phyloP scores from a whole-genome alignment of 2,113 vertebrate genomes.

The Pachycephala philippinensis region DNA sequence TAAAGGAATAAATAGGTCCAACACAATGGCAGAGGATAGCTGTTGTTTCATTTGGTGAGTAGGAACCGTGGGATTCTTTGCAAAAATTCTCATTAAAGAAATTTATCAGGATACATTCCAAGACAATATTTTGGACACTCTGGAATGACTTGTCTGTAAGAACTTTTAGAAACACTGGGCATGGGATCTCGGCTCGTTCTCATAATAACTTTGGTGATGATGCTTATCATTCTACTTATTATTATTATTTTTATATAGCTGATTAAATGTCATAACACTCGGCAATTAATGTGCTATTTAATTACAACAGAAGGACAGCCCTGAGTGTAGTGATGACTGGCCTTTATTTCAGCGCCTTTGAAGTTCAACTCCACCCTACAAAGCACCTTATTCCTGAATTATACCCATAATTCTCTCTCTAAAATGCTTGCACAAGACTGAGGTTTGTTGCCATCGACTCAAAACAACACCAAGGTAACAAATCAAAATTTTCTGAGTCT shows the following conservation, averaged over 20 bases:
- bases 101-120: not conserved
- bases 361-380: conserved; percentile 48
- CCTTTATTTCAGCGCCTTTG: conserved; percentile 25
- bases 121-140: not conserved
- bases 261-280: conserved; percentile 51
- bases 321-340: conserved; percentile 22
- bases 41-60: not conserved
- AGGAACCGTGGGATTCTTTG: not conserved
- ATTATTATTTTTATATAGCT: conserved; percentile 45
- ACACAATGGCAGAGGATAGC: not conserved
- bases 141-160: not conserved
- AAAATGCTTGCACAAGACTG: conserved; percentile 30
- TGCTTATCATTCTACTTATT: conserved; percentile 10
- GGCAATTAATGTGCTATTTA: conserved; percentile 48
- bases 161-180: not conserved
- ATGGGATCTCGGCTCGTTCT: not conserved
- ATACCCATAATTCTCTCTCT: not conserved
- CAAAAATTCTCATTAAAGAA: not conserved
- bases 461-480: not conserved
- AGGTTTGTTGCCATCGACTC: not conserved
- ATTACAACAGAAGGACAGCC: conserved; percentile 43
- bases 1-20: not conserved
- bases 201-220: conserved; percentile 1
- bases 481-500: not conserved
- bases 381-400: conserved; percentile 36